phyloP scores from a whole-genome alignment of 2,888 invertebrate genomes.

The Copidosoma aretas region DNA sequence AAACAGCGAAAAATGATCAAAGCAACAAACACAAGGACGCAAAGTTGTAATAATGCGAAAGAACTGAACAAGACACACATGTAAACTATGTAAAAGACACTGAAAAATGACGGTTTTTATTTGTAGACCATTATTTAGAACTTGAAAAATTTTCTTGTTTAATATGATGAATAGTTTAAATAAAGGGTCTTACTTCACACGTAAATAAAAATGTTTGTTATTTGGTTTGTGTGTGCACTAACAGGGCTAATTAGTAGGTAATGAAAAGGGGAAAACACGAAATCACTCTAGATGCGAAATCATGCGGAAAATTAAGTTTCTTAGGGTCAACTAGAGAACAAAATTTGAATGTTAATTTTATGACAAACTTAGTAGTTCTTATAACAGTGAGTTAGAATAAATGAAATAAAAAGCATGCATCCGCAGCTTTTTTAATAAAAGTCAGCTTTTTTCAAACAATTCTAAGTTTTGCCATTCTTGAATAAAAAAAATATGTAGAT shows the following conservation, averaged over 20 bases:
- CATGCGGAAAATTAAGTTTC: slow-evolving; percentile 32
- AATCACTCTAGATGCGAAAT: slow-evolving; percentile 37
- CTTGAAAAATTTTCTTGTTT: slow-evolving; percentile 5
- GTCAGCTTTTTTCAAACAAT: slow-evolving; percentile 8
- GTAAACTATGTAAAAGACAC: slow-evolving; percentile 35
- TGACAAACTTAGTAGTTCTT: slow-evolving; percentile 19
- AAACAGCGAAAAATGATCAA: slow-evolving; percentile 34
- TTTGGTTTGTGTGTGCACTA: slow-evolving; percentile 26
- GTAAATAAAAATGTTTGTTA: slow-evolving; percentile 25
- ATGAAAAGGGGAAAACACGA: slow-evolving; percentile 32
- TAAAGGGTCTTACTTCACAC: slow-evolving; percentile 19
- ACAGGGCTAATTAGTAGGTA: slow-evolving; percentile 30
- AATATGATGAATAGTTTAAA: slow-evolving; percentile 13
- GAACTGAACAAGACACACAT: slow-evolving; percentile 36
- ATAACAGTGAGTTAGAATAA: slow-evolving; percentile 35
- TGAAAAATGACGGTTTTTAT: slow-evolving; percentile 23
- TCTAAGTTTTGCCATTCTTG: too few species aligned
- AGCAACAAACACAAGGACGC: slow-evolving; percentile 47
- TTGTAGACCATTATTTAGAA: slow-evolving; percentile 10
- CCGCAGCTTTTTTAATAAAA: slow-evolving; percentile 23
- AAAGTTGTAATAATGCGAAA: slow-evolving; percentile 40
- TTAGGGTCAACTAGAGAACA: slow-evolving; percentile 13
- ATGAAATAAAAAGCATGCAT: slow-evolving; percentile 38
- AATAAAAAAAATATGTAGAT: too few species aligned
- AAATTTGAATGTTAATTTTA: slow-evolving; percentile 30